Evolutionary conservation across 1,140 invertebrate species (phyloP).

Genomic region (Aleiodes sp.): DNA sequence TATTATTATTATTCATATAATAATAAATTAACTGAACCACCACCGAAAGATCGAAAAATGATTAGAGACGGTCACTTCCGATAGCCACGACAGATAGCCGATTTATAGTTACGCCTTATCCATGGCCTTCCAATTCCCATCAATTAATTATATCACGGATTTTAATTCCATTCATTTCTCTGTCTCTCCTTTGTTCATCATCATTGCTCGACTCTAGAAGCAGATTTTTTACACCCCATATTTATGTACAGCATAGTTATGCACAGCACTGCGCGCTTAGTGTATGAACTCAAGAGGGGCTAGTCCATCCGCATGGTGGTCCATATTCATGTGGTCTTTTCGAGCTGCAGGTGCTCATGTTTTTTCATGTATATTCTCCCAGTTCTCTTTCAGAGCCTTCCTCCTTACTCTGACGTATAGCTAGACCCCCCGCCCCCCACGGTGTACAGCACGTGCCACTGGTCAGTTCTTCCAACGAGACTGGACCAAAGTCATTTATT

Average conservation of each 20-base stretch:
- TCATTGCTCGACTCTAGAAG: too few species aligned
- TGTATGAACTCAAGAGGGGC: constrained; percentile 10
- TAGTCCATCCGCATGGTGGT: constrained; percentile 7
- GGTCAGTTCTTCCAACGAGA: constrained; percentile 12
- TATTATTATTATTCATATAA: too few species aligned
- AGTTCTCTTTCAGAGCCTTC: background rate
- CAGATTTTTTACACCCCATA: constrained; percentile 1
- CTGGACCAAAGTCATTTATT: background rate
- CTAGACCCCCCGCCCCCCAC: background rate
- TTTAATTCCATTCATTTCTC: too few species aligned
- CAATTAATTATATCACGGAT: too few species aligned
- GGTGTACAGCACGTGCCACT: constrained; percentile 19
- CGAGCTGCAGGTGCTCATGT: constrained; percentile 4
- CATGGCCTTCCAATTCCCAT: too few species aligned
- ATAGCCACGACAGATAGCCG: too few species aligned
- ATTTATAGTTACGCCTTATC: too few species aligned
- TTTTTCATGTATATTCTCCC: background rate
- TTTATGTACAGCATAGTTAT: background rate
- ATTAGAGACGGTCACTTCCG: too few species aligned
- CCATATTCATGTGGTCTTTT: constrained; percentile 6
- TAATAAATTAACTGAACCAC: too few species aligned
- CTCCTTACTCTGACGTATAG: background rate
- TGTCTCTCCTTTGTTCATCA: too few species aligned
- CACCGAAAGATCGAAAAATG: too few species aligned
- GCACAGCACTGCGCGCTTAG: background rate